Evolutionary conservation across 2,888 invertebrate species (phyloP).

Genomic region (Cryptophagus acutangulus): DNA sequence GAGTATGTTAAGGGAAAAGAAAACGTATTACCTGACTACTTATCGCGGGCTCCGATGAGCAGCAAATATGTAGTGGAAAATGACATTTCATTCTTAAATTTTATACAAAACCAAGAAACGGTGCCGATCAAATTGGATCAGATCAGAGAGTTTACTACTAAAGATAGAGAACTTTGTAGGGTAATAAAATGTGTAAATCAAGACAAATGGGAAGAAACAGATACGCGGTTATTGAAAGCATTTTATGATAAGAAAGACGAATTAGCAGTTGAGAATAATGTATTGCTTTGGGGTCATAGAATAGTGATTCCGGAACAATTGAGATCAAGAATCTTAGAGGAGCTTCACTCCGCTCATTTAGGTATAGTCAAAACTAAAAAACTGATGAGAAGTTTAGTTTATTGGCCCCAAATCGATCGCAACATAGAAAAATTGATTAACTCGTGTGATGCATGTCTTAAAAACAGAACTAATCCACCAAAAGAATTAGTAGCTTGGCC

Average conservation of each 20-base stretch:
- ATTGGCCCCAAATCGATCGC: slow-evolving; percentile 10
- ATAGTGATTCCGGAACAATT: slow-evolving; percentile 10
- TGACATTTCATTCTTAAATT: no score
- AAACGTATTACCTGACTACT: not conserved
- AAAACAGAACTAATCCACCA: slow-evolving; percentile 5
- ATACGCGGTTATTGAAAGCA: slow-evolving; percentile 6
- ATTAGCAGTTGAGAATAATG: slow-evolving; percentile 8
- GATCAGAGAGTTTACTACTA: not conserved
- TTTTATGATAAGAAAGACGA: slow-evolving; percentile 11
- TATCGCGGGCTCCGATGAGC: not conserved
- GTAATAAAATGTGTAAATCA: slow-evolving; percentile 2
- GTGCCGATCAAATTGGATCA: slow-evolving; percentile 3
- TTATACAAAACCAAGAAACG: not conserved
- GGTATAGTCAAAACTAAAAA: slow-evolving; percentile 10
- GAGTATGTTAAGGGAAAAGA: not conserved
- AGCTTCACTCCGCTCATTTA: slow-evolving; percentile 26
- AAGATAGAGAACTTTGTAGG: not conserved
- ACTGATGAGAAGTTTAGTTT: slow-evolving; percentile 9
- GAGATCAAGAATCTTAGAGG: slow-evolving; percentile 7
- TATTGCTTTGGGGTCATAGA: slow-evolving; percentile 12
- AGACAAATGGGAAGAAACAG: slow-evolving; percentile 6
- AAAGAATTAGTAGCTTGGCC: slow-evolving; percentile 7
- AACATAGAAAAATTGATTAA: slow-evolving; percentile 10
- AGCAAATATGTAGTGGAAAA: no score
- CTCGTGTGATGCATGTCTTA: slow-evolving; percentile 2